Evolutionary conservation across 2,113 vertebrate species (phyloP), one percentile per base, ranked within the genome.

Genomic region (Epinephelus lanceolatus): DNA sequence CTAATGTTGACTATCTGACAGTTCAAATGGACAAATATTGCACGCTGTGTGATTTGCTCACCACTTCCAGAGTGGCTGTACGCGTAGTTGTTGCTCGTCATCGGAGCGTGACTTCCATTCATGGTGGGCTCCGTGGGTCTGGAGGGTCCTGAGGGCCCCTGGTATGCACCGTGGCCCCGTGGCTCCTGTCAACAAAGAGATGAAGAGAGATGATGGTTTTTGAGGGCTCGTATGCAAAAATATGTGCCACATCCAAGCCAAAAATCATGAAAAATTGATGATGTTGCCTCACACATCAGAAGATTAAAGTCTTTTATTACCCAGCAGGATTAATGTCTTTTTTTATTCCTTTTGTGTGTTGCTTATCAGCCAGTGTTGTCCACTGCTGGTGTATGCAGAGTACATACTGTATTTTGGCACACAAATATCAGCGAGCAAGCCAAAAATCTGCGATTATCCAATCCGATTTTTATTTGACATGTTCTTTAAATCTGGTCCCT

Each of bases 1-100:
- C 61, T 21, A 60, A 56, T 88, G 83, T 88, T 92, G 88, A 90
- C 86, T 45, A 51, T 84, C 47, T 65, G 84, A 87, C 87, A 56
- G 80, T 75, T 87, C 76, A 82, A 87, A 90, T 42, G 80, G 84
- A 86, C 84, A 84, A 86, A 90, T 49, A 86, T 25, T 45, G 59
- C 18, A 23, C 18, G 8, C 18, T 8, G 67, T 13, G 51, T 11
- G 56, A n/a, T 61, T 49, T 61, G 70, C 90, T 90, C 86, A 93
- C 94, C 88, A 21, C 49, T 76, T 52, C 71, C 30, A 8, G 83
- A 62, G 83, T 49, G 52, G 59, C n/a, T 1, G 51, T 81, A 23
- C 5, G n/a, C 0, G 1, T 57, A 56, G 62, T 57, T 63, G 81
- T 76, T 70, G 45, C 23, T 37, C 9, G 23, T 11, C 27, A 9